Evolutionary conservation across 2,888 invertebrate genomes (phyloP), one percentile per base, ranked within the genome.

Genomic region (Caenorhabditis japonica): DNA sequence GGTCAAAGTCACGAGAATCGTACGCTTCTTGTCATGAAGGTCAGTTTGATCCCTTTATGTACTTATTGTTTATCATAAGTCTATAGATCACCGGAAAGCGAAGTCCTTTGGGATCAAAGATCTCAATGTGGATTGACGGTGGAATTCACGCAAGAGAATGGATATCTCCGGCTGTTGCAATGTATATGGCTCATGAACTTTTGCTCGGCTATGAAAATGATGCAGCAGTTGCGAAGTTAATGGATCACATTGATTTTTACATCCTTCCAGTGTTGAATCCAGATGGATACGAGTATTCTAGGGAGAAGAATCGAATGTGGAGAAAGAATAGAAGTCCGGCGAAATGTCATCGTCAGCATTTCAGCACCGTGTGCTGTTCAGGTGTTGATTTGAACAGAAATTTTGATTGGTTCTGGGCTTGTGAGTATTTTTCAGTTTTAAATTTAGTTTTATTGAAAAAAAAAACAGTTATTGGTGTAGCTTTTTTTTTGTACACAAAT

Each of bases 301-400:
- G 83, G 30, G 71, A 72, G 12, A 79, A 77, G 83, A 85, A 87
- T 46, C 80, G 87, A 52, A 84, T 88, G 84, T 87, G 87, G 87
- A 75, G 87, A 3, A 87, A 88, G 73, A 88, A 88, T 49, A 72
- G 87, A 10, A 75, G 85, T 8, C 86, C 86, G 0, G 79, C 83
- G 2, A 60, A 64, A 17, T 87, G 87, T 64, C 72, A 79, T 19
- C 74, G 83, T n/a, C 80, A 74, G 30, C 77, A 80, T 10, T 80
- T 84, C 58, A 82, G 79, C 55, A 81, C 83, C 2, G 74, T 83
- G 15, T 87, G 87, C 69, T 87, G 87, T 41, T 61, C 82, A 2
- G 87, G 87, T 38, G 87, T 87, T 27, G 87, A 87, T 62, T 61
- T 87, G 30, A 87, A 87, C 61, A 38, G 87, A 5, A 87, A 87